Base-by-base conservation (phyloP, 2,113 vertebrate species). In the Nycticryphes semicollaris region DNA sequence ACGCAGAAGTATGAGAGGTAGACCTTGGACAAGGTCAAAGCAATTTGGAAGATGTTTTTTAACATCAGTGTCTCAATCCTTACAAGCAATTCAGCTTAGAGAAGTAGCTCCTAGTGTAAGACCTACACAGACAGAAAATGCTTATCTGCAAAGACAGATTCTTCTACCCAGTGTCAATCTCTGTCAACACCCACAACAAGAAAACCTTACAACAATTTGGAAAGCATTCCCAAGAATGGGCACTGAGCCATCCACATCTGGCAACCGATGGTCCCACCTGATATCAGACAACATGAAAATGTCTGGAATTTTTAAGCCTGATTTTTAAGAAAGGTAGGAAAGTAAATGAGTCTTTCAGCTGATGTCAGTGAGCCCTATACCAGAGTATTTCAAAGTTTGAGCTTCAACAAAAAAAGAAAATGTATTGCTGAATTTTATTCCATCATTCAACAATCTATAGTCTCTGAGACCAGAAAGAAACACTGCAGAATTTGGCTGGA, bases 251-350 rank as follows among this genome's bases (percentile, higher is more conserved):
- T 33, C 17, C 87, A 20, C 16, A 47, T 20, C 66, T 94, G 66
- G 37, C 25, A 81, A n/a, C 4, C 0, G 0, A 2, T 28, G 31
- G 14, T 76, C 39, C 28, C 31, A 50, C 11, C 24, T 84, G 15
- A 62, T 53, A 43, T 74, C 45, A 69, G 27, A 30, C 13, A 15
- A 20, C 19, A 67, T 70, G 30, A 83, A 91, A 66, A 83, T n/a
- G 3, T 37, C 45, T 66, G 48, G 19, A 45, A 77, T 74, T 48
- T 41, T 51, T 45, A 64, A 54, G 9, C 3, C 18, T 54, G 39
- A 5, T 77, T 72, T 87, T n/a, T 5, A 43, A 79, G 51, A 73
- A 41, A 23, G 0, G 3, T n/a, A 24, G 14, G 47, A 64, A 86
- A 56, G 8, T 24, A 48, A 47, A 35, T 28, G 18, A 62, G 24